These are phyloP conservation scores for Noctua comes DNA, from an alignment of 2,888 invertebrate genomes.

Conservation along the genomic window DNA sequence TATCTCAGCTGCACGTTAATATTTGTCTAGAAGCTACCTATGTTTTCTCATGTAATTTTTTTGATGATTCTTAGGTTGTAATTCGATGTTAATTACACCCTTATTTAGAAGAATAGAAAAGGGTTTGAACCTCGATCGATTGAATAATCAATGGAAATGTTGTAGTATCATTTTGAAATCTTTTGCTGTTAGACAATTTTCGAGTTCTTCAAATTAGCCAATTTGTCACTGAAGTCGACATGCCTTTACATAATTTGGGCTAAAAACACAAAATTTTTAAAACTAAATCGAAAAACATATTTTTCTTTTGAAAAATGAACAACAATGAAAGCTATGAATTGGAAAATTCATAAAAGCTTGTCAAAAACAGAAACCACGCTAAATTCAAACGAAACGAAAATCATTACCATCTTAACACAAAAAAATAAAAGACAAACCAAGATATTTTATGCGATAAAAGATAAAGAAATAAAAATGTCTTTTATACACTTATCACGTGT, in stretches of 20 bases:
- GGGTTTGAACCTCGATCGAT: neutral
- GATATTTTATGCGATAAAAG: neutral
- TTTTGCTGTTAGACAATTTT: neutral
- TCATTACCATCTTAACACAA: neutral
- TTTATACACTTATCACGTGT: slow-evolving; percentile 26
- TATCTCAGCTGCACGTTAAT: too few species aligned
- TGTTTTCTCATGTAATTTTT: too few species aligned
- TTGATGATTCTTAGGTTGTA: too few species aligned
- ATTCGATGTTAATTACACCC: too few species aligned
- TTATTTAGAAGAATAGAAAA: neutral
- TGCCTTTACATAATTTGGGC: neutral
- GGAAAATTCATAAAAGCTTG: neutral
- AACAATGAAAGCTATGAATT: neutral
- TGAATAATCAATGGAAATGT: neutral
- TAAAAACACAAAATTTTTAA: neutral
- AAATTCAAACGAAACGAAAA: slow-evolving; percentile 7
- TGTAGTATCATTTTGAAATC: neutral
- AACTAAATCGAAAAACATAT: neutral
- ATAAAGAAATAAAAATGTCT: slow-evolving; percentile 11
- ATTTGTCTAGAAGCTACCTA: too few species aligned
- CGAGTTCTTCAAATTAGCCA: neutral
- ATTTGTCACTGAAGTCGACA: neutral
- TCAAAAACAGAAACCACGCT: neutral
- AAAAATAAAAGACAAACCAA: slow-evolving; percentile 1
- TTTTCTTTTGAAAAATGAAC: neutral